These are phyloP conservation scores for Azemiops feae DNA, from an alignment of 2,113 vertebrate species.

Conservation along the genomic window DNA sequence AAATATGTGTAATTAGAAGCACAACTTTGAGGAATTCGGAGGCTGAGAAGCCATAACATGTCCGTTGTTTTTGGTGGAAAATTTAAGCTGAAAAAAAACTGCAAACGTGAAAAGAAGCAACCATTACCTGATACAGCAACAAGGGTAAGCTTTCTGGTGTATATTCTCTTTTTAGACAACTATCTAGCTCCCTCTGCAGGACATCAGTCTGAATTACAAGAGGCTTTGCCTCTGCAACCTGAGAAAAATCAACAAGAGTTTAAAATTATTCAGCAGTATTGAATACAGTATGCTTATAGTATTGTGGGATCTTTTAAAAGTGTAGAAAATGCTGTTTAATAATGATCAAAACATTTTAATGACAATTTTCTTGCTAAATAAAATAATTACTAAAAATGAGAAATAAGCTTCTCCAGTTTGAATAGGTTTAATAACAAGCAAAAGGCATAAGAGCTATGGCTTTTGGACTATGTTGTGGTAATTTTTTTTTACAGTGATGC, in stretches of 20 bases:
- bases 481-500: background rate
- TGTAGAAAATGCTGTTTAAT: background rate
- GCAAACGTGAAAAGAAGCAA: background rate
- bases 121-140: slow-evolving; percentile 66
- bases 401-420: background rate
- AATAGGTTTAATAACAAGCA: background rate
- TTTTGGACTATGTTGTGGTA: background rate
- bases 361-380: background rate
- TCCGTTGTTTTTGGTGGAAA: background rate
- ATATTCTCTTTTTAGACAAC: slow-evolving; percentile 68
- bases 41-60: background rate
- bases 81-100: background rate
- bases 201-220: slow-evolving; percentile 69
- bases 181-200: slow-evolving; percentile 79
- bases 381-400: background rate
- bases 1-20: background rate
- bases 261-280: background rate
- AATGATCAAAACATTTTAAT: background rate
- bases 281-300: background rate
- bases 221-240: slow-evolving; percentile 58
- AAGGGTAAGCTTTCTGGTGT: slow-evolving; percentile 61
- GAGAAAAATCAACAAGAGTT: background rate
- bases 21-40: background rate
- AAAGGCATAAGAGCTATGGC: rapidly evolving
- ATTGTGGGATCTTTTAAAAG: background rate